These are phyloP conservation scores for Apotomis capreana DNA, from an alignment of 2,888 invertebrate species.

Conservation along the genomic window DNA sequence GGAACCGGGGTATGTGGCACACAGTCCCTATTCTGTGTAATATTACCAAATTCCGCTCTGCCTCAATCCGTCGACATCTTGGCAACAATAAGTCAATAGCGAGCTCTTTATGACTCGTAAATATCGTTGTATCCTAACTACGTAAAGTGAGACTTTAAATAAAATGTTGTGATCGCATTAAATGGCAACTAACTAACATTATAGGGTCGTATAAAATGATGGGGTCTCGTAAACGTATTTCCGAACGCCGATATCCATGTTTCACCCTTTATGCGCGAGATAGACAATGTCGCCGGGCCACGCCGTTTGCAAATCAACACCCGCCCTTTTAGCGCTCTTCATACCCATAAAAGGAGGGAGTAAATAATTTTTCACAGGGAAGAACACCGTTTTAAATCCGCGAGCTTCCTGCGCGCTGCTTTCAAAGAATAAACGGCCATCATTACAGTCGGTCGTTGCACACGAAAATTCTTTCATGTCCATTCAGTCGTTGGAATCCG, in stretches of 20 bases:
- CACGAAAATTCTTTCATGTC: constrained; percentile 71
- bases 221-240: constrained; percentile 39
- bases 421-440: constrained; percentile 61
- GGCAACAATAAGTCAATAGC: constrained; percentile 40
- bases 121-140: constrained; percentile 23
- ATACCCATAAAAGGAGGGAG: constrained; percentile 30
- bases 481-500: constrained; percentile 57
- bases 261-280: constrained; percentile 35
- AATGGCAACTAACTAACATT: constrained; percentile 37
- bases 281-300: constrained; percentile 38
- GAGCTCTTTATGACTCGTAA: constrained; percentile 25
- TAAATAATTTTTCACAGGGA: constrained; percentile 43
- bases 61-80: constrained; percentile 29
- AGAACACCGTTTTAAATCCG: constrained; percentile 46
- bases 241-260: constrained; percentile 41
- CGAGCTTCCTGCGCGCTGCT: constrained; percentile 49
- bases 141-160: constrained; percentile 18
- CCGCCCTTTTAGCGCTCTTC: constrained; percentile 19
- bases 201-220: constrained; percentile 39
- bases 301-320: constrained; percentile 42
- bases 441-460: constrained; percentile 65
- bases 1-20: constrained; percentile 27
- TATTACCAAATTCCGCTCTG: constrained; percentile 31
- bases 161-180: constrained; percentile 15
- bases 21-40: constrained; percentile 26